These are phyloP conservation scores for Paedocypris sp. DNA, from an alignment of 2,113 vertebrate genomes.

Conservation along the genomic window DNA sequence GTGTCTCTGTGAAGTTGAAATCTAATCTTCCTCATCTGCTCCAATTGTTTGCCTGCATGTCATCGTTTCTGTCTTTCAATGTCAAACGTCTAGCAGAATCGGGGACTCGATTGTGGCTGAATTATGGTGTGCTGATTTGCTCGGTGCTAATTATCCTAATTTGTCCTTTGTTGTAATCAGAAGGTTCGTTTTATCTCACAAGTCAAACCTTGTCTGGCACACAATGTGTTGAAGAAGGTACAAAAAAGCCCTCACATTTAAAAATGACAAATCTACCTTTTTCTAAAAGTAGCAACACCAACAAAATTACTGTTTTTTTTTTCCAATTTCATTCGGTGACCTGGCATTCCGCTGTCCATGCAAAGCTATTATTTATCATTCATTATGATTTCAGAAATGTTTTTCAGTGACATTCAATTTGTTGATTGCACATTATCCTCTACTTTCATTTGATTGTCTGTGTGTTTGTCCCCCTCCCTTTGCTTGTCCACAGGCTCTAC, in stretches of 20 bases:
- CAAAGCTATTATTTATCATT: slow-evolving; percentile 26
- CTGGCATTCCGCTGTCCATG: neutral
- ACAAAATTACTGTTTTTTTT: neutral
- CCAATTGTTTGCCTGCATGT: neutral
- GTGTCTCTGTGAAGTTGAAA: neutral
- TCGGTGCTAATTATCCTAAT: slow-evolving; percentile 1
- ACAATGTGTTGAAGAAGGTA: neutral
- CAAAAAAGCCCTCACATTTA: neutral
- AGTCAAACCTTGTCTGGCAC: slow-evolving; percentile 7
- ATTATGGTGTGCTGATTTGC: neutral
- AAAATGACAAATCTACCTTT: no score
- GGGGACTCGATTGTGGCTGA: no score
- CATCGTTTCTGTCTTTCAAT: neutral
- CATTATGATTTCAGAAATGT: slow-evolving; percentile 16
- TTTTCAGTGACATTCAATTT: slow-evolving; percentile 7
- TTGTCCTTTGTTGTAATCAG: slow-evolving; percentile 6
- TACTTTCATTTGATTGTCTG: slow-evolving; percentile 16
- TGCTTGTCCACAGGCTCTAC: slow-evolving; percentile 39
- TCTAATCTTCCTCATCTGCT: neutral
- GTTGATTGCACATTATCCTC: slow-evolving; percentile 26
- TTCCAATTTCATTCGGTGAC: neutral
- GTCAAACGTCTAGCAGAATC: no score
- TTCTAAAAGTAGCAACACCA: no score
- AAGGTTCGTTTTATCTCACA: neutral
- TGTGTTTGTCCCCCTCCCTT: slow-evolving; percentile 6